A percentile compares a stretch with the other conserved stretches of the same genome.
Evolutionary conservation across 2,113 vertebrate genomes (phyloP).

Genomic region (Clarias macrocephalus): DNA sequence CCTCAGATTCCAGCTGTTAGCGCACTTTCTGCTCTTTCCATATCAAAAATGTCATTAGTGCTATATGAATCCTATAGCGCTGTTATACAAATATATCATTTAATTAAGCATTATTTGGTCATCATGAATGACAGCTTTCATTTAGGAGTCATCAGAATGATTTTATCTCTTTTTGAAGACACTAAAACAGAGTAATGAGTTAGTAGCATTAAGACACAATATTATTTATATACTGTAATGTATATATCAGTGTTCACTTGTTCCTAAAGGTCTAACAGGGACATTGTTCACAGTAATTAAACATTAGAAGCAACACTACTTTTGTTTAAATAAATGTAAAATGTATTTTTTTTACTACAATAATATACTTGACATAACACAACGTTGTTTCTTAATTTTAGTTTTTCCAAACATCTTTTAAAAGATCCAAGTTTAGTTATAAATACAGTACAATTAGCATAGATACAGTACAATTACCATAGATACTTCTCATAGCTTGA

Average conservation of each 20-base stretch:
- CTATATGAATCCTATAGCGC: background rate
- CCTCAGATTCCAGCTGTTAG: background rate
- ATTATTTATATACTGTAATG: background rate
- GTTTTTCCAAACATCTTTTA: background rate
- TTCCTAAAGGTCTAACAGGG: background rate
- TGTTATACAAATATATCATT: background rate
- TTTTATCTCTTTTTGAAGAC: background rate
- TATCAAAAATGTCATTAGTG: slow-evolving; percentile 8
- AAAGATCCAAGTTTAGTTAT: background rate
- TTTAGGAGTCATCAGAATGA: background rate
- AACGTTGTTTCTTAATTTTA: background rate
- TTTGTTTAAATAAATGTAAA: background rate
- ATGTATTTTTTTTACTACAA: background rate
- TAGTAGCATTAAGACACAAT: too few relatives aligned
- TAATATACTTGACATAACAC: background rate
- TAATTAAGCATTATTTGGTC: slow-evolving; percentile 14
- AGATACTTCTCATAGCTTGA: background rate
- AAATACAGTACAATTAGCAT: background rate
- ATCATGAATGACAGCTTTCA: slow-evolving; percentile 7
- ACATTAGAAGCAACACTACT: background rate
- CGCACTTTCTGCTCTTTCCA: background rate
- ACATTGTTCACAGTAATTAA: background rate
- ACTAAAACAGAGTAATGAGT: too few relatives aligned
- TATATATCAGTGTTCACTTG: background rate
- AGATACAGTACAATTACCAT: background rate